Conservation (phyloP, 2,888 invertebrate genomes). For the Orthonevra nobilis region DNA sequence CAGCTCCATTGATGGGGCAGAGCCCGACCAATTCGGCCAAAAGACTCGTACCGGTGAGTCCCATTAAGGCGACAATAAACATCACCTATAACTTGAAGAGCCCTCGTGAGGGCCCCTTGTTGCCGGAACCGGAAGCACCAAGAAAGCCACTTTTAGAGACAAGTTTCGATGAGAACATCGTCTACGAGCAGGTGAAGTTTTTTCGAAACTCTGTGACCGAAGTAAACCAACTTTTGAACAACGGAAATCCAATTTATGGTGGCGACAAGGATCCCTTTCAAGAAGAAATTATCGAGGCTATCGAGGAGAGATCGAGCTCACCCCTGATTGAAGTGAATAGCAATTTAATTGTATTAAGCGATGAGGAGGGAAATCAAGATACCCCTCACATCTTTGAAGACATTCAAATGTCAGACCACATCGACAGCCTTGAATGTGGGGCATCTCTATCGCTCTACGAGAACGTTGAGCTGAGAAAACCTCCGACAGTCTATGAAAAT, state of each 20-base stretch:
- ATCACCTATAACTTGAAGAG: constrained; percentile 85
- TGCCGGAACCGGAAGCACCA: constrained; percentile 73
- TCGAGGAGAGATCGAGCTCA: constrained; percentile 40
- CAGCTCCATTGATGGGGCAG: constrained; percentile 72
- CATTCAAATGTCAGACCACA: constrained; percentile 72
- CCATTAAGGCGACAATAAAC: constrained; percentile 86
- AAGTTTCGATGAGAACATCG: constrained; percentile 82
- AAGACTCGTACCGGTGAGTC: constrained; percentile 78
- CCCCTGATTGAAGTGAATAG: constrained; percentile 68
- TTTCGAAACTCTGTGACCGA: constrained; percentile 87
- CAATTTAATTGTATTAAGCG: constrained; percentile 69
- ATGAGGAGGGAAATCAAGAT: constrained; percentile 71
- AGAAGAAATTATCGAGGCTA: constrained; percentile 40
- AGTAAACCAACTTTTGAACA: constrained; percentile 84
- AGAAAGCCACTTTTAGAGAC: constrained; percentile 81
- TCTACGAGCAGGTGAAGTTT: constrained; percentile 89
- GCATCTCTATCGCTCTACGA: constrained; percentile 78
- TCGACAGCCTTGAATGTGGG: constrained; percentile 73
- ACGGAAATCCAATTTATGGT: constrained; percentile 66
- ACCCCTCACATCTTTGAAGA: constrained; percentile 68
- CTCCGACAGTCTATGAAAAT: constrained; percentile 78
- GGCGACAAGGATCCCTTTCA: constrained; percentile 46
- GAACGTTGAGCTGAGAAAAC: constrained; percentile 79
- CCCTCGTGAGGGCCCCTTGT: constrained; percentile 79
- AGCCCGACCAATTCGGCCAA: constrained; percentile 63